A percentile compares a stretch with the other conserved stretches of the same genome.
These are phyloP conservation scores for Riparia riparia DNA, from an alignment of 2,113 vertebrate genomes.

Conservation along the genomic window DNA sequence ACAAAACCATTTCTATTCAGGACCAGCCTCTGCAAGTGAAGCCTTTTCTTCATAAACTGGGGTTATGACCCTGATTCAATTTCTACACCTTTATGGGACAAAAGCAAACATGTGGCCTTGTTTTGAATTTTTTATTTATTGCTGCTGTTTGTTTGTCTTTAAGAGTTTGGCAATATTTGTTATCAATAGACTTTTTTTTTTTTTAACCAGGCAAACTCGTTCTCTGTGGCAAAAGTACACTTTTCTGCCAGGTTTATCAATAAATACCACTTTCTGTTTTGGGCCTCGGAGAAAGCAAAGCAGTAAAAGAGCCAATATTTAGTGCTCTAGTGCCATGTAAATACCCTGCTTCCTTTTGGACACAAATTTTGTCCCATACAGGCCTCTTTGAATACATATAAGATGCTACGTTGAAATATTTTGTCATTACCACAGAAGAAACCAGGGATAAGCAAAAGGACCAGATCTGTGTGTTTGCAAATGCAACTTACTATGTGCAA, in stretches of 20 bases:
- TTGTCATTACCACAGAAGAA: not conserved
- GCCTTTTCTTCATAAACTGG: not conserved
- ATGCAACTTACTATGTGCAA: not conserved
- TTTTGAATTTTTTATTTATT: not conserved
- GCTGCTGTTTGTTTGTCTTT: not conserved
- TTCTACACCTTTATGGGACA: not conserved
- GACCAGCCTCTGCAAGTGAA: not conserved
- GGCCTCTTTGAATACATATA: not conserved
- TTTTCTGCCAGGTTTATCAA: not conserved
- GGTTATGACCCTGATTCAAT: not conserved
- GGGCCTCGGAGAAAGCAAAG: not conserved
- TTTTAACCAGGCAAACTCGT: not conserved
- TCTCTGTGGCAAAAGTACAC: not conserved
- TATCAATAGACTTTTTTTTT: not conserved
- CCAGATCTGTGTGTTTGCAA: not conserved
- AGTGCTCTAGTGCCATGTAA: not conserved
- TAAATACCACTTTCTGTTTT: not conserved
- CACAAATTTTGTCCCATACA: not conserved
- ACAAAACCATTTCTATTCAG: constrained; percentile 7
- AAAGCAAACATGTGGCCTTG: not conserved
- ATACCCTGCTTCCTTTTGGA: not conserved
- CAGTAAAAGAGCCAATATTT: not conserved
- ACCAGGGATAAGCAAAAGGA: not conserved
- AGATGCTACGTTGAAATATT: not conserved
- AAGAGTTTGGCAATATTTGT: not conserved